Evolutionary conservation across 2,888 invertebrate genomes (phyloP).

Genomic region (Anthrax anthrax): DNA sequence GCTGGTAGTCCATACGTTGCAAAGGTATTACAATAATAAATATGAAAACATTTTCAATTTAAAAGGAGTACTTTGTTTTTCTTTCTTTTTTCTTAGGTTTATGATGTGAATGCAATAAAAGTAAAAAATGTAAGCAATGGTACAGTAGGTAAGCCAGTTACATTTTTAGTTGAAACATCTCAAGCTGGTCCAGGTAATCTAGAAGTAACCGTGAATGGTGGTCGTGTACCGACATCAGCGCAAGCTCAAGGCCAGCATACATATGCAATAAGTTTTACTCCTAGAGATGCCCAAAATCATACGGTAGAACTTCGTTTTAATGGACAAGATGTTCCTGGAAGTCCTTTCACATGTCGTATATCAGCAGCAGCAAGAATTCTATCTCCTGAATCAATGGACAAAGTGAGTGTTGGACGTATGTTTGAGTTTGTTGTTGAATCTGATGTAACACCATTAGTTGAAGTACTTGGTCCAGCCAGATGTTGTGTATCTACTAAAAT

Average conservation of each 20-base stretch:
- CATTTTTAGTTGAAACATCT: conserved; percentile 91
- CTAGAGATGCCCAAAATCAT: conserved; percentile 78
- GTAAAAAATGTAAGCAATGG: conserved; percentile 82
- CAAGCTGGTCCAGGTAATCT: conserved; percentile 97
- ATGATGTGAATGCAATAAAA: conserved; percentile 86
- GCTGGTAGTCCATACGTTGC: conserved; percentile 88
- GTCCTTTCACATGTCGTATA: conserved; percentile 38
- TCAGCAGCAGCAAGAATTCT: conserved; percentile 74
- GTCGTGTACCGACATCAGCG: conserved; percentile 90
- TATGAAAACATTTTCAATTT: too few species aligned
- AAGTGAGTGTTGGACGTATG: conserved; percentile 72
- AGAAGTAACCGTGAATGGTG: conserved; percentile 96
- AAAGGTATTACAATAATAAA: conserved; percentile 41
- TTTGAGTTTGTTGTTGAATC: conserved; percentile 81
- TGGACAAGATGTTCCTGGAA: conserved; percentile 84
- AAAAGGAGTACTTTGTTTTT: not conserved
- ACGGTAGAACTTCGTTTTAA: conserved; percentile 93
- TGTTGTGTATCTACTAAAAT: conserved; percentile 53
- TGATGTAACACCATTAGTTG: conserved; percentile 65
- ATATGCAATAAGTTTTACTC: conserved; percentile 94
- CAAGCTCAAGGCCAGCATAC: conserved; percentile 93
- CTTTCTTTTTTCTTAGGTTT: conserved; percentile 42
- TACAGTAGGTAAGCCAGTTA: conserved; percentile 79
- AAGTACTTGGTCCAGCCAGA: conserved; percentile 61
- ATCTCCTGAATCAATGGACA: conserved; percentile 72